phyloP scores from a whole-genome alignment of 2,888 invertebrate genomes.

The Phrixothrix hirtus region DNA sequence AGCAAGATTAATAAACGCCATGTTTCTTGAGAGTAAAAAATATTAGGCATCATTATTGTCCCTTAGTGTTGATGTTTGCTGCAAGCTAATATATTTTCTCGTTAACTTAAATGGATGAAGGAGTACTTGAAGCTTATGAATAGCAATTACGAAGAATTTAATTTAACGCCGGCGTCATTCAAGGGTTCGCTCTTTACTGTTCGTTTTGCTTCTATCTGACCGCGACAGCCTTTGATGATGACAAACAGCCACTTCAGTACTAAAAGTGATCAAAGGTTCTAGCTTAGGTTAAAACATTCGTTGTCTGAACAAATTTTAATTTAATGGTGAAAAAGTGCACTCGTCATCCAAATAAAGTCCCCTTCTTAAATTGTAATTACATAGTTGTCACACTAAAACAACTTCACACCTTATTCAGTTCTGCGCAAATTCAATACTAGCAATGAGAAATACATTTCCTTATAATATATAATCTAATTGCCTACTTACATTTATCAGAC shows the following conservation, averaged over 20 bases:
- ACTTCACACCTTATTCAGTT: too few relatives aligned
- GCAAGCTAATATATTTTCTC: conserved; percentile 30
- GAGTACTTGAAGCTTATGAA: conserved; percentile 31
- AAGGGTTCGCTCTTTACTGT: conserved; percentile 18
- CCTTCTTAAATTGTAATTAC: too few relatives aligned
- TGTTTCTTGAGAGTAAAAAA: conserved; percentile 1
- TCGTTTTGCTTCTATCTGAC: conserved; percentile 29
- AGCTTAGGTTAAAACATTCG: conserved; percentile 17
- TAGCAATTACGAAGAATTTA: conserved; percentile 35
- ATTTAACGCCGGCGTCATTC: conserved; percentile 28
- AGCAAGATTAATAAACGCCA: conserved; percentile 1
- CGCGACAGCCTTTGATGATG: conserved; percentile 30
- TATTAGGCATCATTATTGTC: conserved; percentile 14
- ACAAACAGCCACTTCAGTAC: conserved; percentile 24
- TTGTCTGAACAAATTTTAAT: conserved; percentile 24
- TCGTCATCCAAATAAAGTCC: too few relatives aligned
- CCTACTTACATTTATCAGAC: too few relatives aligned
- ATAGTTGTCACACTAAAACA: too few relatives aligned
- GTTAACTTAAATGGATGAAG: conserved; percentile 32
- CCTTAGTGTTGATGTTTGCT: conserved; percentile 10
- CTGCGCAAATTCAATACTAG: too few relatives aligned
- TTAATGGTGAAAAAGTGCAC: too few relatives aligned
- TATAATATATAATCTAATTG: too few relatives aligned
- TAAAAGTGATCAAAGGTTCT: conserved; percentile 21
- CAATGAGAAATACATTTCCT: too few relatives aligned